These are phyloP conservation scores for Oncorhynchus keta DNA, from an alignment of 2,113 vertebrate genomes.

Conservation along the genomic window DNA sequence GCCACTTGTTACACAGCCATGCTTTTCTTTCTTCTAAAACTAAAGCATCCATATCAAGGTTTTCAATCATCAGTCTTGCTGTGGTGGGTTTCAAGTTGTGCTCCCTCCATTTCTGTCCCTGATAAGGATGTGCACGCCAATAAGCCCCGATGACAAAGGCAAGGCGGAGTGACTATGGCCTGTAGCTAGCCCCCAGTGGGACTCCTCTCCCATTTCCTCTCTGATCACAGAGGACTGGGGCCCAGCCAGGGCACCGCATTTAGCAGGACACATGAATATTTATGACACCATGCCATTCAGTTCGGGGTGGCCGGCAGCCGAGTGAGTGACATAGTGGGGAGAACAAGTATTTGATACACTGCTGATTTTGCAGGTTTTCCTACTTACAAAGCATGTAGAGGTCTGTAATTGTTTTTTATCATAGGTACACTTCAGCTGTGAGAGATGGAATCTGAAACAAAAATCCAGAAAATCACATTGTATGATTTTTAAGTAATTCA, in stretches of 20 bases:
- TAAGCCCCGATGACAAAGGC: conserved; percentile 5
- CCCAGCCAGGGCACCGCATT: not conserved
- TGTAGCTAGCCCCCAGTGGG: conserved; percentile 9
- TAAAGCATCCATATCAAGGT: not conserved
- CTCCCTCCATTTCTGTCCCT: not conserved
- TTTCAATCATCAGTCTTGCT: no score
- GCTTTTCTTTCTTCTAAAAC: not conserved
- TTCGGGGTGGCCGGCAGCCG: not conserved
- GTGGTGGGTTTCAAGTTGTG: not conserved
- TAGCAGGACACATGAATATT: conserved; percentile 31
- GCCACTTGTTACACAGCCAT: no score
- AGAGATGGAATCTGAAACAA: no score
- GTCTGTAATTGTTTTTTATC: no score
- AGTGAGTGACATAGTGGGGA: not conserved
- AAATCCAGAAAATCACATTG: no score
- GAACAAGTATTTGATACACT: no score
- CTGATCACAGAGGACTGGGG: conserved; percentile 10
- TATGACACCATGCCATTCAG: not conserved
- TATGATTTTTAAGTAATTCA: no score
- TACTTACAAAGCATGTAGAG: no score
- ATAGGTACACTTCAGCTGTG: no score
- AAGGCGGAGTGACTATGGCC: not conserved
- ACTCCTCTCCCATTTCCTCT: conserved; percentile 29
- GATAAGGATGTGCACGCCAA: conserved; percentile 1
- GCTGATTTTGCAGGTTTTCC: no score